These are phyloP conservation scores for Oconnorella tubifera DNA, from an alignment of 2,888 invertebrate species.

Conservation along the genomic window DNA sequence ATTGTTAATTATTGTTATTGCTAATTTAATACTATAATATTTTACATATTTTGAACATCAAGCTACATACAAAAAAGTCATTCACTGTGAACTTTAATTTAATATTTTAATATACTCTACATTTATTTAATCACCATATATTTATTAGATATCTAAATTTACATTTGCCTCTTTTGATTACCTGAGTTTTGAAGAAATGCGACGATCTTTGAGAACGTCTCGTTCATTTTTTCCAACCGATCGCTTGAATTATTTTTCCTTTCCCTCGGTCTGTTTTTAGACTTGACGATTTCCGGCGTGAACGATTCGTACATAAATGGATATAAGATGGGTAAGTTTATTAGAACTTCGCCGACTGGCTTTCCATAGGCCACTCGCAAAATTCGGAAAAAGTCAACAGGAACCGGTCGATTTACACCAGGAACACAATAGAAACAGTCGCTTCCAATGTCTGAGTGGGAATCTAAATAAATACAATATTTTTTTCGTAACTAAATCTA, in stretches of 20 bases:
- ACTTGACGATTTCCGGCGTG: conserved; percentile 28
- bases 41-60: too few species aligned
- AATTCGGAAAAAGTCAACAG: conserved; percentile 33
- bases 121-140: too few species aligned
- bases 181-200: conserved; percentile 22
- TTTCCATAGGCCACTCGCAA: conserved; percentile 29
- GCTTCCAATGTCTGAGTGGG: conserved; percentile 33
- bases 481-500: too few species aligned
- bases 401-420: conserved; percentile 23
- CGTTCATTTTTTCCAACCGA: conserved; percentile 32
- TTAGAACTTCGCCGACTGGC: conserved; percentile 17
- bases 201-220: conserved; percentile 20
- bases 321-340: conserved; percentile 8
- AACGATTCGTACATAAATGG: conserved; percentile 34
- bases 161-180: too few species aligned
- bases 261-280: too few species aligned
- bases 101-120: too few species aligned
- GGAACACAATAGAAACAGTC: conserved; percentile 31
- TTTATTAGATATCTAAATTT: too few species aligned
- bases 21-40: too few species aligned
- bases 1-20: too few species aligned
- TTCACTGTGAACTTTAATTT: too few species aligned
- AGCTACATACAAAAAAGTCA: too few species aligned
- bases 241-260: conserved; percentile 14
- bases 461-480: too few species aligned